Evolutionary conservation across 2,113 vertebrate genomes (phyloP), one percentile per base, ranked within the genome.

Genomic region (Smithornis capensis): DNA sequence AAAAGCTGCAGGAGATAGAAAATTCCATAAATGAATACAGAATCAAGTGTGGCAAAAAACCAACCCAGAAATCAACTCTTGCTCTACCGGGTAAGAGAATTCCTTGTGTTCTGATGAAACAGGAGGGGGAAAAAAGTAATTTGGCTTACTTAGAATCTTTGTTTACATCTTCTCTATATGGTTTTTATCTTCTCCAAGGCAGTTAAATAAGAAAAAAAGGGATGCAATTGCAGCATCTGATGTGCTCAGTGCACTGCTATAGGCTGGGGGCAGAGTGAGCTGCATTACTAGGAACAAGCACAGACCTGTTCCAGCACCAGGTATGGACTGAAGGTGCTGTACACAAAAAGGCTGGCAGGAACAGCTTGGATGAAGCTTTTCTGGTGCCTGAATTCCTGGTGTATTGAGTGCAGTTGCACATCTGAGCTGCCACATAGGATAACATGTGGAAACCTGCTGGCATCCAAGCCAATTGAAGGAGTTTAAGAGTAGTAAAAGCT

Each of bases 1-100:
- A 98, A 96, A 99, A 97, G 80, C 98, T 99, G 35, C 98, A 99
- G 94, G 98, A 98, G 76, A 99, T 99, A 14, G 99, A 99, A 96
- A 98, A 98, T 19, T 97, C 99, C 56, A 99, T 99, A 75, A 99
- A 99, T 9, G 97, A 98, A 27, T 99, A 99, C 23, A 98, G 98
- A 89, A 98, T 99, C 78, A 98, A 98, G 78, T 98, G 97, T 52
- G 99, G 99, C 69, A 98, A 98, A 96, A 98, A 98, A 50, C 98
- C 99, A 62, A 98, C 98, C 12, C 99, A 98, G 95, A 99, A 99
- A 95, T 98, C 98, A 37, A 97, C 98, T 3, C 96, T 98, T 44
- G 97, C 97, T 44, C 92, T 99, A 62, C 96, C 98, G 98, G 99
- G 99, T 99, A 97, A 92, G 67, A 87, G 15, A 55, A 40, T 59